Evolutionary conservation across 2,888 invertebrate species (phyloP).

Genomic region (Lamproptera curius): DNA sequence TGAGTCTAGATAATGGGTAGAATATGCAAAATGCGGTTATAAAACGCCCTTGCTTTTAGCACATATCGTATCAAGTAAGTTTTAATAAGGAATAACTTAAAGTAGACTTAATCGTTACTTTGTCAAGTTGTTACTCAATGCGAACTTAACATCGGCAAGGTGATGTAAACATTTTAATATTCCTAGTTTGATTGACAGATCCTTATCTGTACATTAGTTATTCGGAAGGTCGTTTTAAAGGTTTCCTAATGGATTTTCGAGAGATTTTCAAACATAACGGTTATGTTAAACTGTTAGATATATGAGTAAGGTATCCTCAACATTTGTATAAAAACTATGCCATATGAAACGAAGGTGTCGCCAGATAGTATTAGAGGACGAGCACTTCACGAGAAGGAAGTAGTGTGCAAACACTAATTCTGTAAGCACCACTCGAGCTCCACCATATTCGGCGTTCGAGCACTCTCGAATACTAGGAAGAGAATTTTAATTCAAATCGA

Average conservation of each 20-base stretch:
- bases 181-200: slow-evolving; percentile 9
- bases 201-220: slow-evolving; percentile 8
- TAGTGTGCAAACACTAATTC: slow-evolving; percentile 27
- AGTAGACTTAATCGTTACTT: too few species aligned
- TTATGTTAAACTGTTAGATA: neutral
- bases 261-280: too few species aligned
- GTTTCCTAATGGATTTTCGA: neutral
- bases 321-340: neutral
- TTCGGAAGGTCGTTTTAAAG: slow-evolving; percentile 5
- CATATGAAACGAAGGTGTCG: neutral
- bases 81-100: too few species aligned
- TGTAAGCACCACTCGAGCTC: slow-evolving; percentile 25
- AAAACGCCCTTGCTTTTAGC: too few species aligned
- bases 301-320: too few species aligned
- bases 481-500: slow-evolving; percentile 22
- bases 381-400: slow-evolving; percentile 20
- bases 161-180: slow-evolving; percentile 3
- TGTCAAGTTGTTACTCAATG: too few species aligned
- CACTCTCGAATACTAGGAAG: slow-evolving; percentile 25
- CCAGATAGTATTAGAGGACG: slow-evolving; percentile 2
- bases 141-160: too few species aligned
- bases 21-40: too few species aligned
- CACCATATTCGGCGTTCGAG: slow-evolving; percentile 25
- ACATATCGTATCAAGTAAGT: too few species aligned
- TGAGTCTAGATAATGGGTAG: too few species aligned